These are phyloP conservation scores for Papio anubis DNA, from an alignment of 2,113 vertebrate genomes.

Conservation along the genomic window DNA sequence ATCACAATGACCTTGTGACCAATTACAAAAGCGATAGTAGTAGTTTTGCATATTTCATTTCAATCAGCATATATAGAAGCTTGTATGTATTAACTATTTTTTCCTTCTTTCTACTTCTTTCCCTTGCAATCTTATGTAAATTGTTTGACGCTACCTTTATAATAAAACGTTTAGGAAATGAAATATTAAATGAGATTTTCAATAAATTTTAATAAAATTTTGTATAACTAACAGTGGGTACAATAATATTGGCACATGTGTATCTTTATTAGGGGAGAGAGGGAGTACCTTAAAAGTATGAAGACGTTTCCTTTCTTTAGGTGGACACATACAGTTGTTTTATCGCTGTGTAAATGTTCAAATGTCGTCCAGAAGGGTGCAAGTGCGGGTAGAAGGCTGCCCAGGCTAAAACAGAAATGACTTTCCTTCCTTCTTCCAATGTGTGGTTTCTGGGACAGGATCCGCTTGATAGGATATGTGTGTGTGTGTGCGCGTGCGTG, in stretches of 20 bases:
- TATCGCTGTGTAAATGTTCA: not conserved
- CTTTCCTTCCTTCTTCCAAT: not conserved
- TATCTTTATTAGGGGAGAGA: not conserved
- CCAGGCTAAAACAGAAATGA: not conserved
- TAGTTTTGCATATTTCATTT: not conserved
- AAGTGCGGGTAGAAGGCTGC: not conserved
- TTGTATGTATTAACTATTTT: not conserved
- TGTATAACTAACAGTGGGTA: not conserved
- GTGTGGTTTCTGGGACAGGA: not conserved
- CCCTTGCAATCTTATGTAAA: not conserved
- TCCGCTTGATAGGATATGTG: not conserved
- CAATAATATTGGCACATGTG: not conserved
- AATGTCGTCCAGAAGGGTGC: not conserved
- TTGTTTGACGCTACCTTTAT: not conserved
- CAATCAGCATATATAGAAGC: not conserved
- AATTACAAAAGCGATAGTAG: not conserved
- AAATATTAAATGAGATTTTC: not conserved
- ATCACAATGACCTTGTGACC: not conserved
- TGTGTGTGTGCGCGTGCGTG: accelerated
- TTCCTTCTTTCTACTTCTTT: not conserved
- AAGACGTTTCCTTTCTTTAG: not conserved
- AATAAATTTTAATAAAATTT: not conserved
- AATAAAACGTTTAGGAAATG: not conserved
- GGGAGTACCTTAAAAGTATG: not conserved
- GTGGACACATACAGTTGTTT: not conserved